These are phyloP conservation scores for Tolypeutes matacus DNA, from an alignment of 2,797 vertebrate genomes.

Conservation along the genomic window DNA sequence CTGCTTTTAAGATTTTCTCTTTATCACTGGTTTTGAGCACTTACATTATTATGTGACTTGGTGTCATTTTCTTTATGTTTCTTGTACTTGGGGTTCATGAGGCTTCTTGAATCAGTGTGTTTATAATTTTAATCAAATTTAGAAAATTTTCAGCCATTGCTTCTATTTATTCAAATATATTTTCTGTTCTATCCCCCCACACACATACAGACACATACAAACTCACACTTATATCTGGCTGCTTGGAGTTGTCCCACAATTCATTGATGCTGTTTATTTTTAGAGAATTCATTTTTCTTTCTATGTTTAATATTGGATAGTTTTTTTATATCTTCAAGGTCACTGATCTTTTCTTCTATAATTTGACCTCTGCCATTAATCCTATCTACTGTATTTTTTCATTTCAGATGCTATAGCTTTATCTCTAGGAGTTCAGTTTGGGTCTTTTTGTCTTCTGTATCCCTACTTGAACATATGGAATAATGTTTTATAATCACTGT, in stretches of 20 bases:
- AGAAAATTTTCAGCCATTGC: neutral
- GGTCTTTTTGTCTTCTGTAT: neutral
- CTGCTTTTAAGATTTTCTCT: slow-evolving; percentile 22
- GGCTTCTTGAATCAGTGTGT: neutral
- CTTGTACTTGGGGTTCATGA: neutral
- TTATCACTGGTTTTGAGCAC: neutral
- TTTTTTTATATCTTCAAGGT: neutral
- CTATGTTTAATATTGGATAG: neutral
- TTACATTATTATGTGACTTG: neutral
- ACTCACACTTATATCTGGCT: neutral
- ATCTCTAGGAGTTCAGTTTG: neutral
- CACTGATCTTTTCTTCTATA: neutral
- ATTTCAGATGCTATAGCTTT: neutral
- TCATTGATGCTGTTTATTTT: neutral
- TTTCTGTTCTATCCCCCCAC: neutral
- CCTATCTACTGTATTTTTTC: neutral
- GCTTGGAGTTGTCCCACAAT: neutral
- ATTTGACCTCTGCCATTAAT: neutral
- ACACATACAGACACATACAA: neutral
- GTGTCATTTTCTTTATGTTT: slow-evolving; percentile 43
- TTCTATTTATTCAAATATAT: neutral
- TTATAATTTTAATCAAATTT: slow-evolving; percentile 44
- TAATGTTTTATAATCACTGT: neutral
- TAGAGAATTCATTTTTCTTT: neutral
- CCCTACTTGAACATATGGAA: neutral